A percentile compares a stretch with the other conserved stretches of the same genome.
Evolutionary conservation across 2,888 invertebrate genomes (phyloP).

Genomic region (Rhyacophila evoluta): DNA sequence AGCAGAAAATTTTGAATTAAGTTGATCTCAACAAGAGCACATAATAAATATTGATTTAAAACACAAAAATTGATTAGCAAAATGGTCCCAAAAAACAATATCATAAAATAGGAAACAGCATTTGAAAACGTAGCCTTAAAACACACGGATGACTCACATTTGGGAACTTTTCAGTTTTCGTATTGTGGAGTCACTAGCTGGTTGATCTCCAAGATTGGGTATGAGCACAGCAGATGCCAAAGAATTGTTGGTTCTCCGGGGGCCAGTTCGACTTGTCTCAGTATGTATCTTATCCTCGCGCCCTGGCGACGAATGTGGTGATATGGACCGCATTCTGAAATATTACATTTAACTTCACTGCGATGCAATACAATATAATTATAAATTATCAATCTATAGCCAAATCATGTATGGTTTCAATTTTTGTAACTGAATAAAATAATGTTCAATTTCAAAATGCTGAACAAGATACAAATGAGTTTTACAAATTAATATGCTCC

Average conservation of each 20-base stretch:
- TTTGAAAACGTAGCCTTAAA: not conserved
- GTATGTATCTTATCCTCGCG: not conserved
- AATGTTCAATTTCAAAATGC: too few relatives aligned
- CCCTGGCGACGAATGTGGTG: not conserved
- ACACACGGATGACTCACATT: slow-evolving; percentile 70
- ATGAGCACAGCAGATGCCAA: slow-evolving; percentile 86
- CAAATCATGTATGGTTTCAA: too few relatives aligned
- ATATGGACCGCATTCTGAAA: slow-evolving; percentile 1
- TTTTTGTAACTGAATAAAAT: too few relatives aligned
- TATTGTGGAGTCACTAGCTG: slow-evolving; percentile 62
- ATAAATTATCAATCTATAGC: too few relatives aligned
- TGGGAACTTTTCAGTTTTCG: slow-evolving; percentile 77
- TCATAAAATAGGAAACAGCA: not conserved
- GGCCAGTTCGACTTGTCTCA: slow-evolving; percentile 64
- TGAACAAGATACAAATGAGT: too few relatives aligned
- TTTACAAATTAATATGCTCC: too few relatives aligned
- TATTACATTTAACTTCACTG: too few relatives aligned
- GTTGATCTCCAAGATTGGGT: slow-evolving; percentile 64
- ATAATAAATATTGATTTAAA: too few relatives aligned
- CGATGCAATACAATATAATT: too few relatives aligned
- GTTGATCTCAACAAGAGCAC: too few relatives aligned
- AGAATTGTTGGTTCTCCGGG: slow-evolving; percentile 86
- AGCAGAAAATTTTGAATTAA: too few relatives aligned
- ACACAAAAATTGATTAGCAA: too few relatives aligned
- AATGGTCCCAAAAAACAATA: not conserved